Evolutionary conservation across 1,140 invertebrate species (phyloP), one percentile per base, ranked within the genome.

Genomic region (Drosophila kurseongensis): DNA sequence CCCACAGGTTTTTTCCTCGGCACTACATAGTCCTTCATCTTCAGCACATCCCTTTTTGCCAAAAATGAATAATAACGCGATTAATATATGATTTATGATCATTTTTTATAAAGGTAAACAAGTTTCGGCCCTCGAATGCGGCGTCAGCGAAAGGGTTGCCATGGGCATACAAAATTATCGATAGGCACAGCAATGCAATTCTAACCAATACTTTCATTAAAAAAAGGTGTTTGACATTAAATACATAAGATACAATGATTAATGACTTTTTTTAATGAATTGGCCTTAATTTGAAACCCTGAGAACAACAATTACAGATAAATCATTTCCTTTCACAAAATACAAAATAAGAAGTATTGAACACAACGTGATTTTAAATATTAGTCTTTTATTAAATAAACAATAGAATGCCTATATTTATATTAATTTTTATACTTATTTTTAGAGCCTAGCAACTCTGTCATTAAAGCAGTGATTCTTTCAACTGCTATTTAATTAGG

Each of bases 81-180:
- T 14, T 41, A 82, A 50, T 51, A 82, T 47, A 55, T 55, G 44
- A 67, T 65, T 68, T 29, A 18, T 58, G 5, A 8, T 44, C 82
- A 86, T 86, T 68, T 61, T 62, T 51, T 35, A 23, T 45, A 23
- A 10, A 63, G 12, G 68, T 76, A 75, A 68, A 79, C 65, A 71
- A 75, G 57, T 45, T 32, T 12, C 0, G 4, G 38, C 18, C 10
- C 32, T 29, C n/a, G 5, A 42, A 10, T 45, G 16, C 48, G 35
- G 58, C 32, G 40, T 54, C 27, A 14, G 23, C 14, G 35, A 35
- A 14, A 42, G 63, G 27, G 55, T 32, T 82, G 57, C 44, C 47
- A 47, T 10, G 0, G 9, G 7, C 9, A 3, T 4, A 9, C 2
- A 27, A 36, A 52, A 16, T 44, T 44, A 52, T 61, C 48, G 32